Conservation (phyloP, 2,888 invertebrate genomes). For the Platypus cylindrus region DNA sequence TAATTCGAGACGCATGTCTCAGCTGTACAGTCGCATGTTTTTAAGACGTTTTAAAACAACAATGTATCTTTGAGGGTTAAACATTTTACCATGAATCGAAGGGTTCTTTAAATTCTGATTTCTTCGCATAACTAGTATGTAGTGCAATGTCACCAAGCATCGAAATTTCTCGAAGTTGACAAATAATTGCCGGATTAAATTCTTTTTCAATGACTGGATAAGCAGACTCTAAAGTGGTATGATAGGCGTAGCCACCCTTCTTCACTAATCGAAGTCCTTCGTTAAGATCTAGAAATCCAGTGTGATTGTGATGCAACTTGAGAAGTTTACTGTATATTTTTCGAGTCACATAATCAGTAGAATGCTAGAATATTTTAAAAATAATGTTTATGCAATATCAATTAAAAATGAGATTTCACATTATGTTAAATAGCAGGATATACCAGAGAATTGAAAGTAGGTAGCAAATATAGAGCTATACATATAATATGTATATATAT, state of each 20-base stretch:
- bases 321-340: conserved; percentile 45
- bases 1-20: too few relatives aligned
- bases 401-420: not conserved
- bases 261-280: conserved; percentile 24
- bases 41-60: too few relatives aligned
- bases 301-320: conserved; percentile 12
- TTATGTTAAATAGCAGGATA: too few relatives aligned
- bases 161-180: conserved; percentile 28
- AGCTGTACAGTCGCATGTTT: too few relatives aligned
- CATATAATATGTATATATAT: too few relatives aligned
- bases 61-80: too few relatives aligned
- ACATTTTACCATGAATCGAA: conserved; percentile 30
- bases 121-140: conserved; percentile 25
- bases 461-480: too few relatives aligned
- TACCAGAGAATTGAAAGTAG: too few relatives aligned
- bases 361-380: conserved; percentile 19
- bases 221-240: conserved; percentile 28
- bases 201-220: conserved; percentile 28
- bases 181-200: conserved; percentile 26
- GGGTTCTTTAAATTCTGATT: conserved; percentile 29
- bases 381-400: not conserved
- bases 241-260: conserved; percentile 30
- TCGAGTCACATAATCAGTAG: conserved; percentile 41
- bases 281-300: conserved; percentile 22
- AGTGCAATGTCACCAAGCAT: conserved; percentile 24